phyloP scores from a whole-genome alignment of 2,113 vertebrate genomes.

The Pandion haliaetus region DNA sequence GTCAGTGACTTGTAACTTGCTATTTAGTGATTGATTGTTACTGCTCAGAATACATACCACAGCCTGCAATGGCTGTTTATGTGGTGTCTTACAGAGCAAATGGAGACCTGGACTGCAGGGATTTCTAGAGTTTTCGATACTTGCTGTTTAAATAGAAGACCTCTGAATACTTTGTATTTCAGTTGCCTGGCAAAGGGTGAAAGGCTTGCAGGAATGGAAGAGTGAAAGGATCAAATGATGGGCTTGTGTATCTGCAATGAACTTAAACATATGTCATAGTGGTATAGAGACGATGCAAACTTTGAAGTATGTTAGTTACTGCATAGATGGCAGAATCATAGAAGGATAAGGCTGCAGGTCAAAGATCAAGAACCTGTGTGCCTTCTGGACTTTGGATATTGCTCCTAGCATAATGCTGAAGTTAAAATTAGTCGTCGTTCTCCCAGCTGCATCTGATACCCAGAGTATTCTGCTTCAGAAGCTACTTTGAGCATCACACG shows the following conservation, averaged over 20 bases:
- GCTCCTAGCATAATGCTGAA: background rate
- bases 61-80: background rate
- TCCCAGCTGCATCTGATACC: background rate
- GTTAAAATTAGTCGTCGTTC: background rate
- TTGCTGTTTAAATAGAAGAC: background rate
- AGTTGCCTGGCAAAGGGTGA: slow-evolving; percentile 20
- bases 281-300: background rate
- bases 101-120: background rate
- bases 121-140: background rate
- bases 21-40: background rate
- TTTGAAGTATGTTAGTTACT: background rate
- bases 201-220: background rate
- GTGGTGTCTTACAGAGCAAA: background rate
- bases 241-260: background rate
- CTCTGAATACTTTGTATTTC: background rate
- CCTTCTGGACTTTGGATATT: background rate
- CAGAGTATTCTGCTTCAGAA: background rate
- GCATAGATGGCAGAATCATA: background rate
- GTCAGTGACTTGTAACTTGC: background rate
- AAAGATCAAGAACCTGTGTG: background rate
- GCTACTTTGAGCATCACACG: background rate
- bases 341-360: background rate
- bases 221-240: background rate
- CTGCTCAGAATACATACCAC: background rate
- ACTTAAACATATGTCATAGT: background rate